phyloP scores from a whole-genome alignment of 2,797 vertebrate species.

The Eleutherodactylus coqui region DNA sequence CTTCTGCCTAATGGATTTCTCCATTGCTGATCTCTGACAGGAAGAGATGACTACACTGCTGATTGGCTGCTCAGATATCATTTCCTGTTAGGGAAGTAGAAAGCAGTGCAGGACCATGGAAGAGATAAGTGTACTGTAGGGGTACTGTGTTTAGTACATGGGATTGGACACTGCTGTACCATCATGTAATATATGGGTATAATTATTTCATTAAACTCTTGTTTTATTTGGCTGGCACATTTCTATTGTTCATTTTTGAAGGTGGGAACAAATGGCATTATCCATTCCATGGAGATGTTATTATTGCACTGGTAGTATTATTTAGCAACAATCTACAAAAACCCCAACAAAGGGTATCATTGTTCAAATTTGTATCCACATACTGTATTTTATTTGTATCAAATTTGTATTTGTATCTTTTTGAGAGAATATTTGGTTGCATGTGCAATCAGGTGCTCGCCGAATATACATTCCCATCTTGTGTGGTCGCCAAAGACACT shows the following conservation, averaged over 20 bases:
- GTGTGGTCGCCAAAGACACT: too few species aligned
- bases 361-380: too few species aligned
- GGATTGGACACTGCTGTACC: background rate
- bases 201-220: background rate
- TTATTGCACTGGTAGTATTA: background rate
- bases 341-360: too few species aligned
- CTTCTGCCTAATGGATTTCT: background rate
- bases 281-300: background rate
- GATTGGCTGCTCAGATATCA: background rate
- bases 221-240: background rate
- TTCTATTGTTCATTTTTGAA: background rate
- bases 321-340: too few species aligned
- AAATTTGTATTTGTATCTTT: too few species aligned
- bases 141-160: background rate
- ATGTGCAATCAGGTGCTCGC: too few species aligned
- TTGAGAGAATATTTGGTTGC: too few species aligned
- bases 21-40: background rate
- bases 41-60: background rate
- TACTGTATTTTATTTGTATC: too few species aligned
- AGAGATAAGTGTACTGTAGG: too few species aligned
- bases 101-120: background rate
- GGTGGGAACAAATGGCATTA: background rate
- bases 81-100: background rate
- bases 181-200: background rate
- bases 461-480: too few species aligned